Evolutionary conservation across 2,797 vertebrate genomes (phyloP).

Genomic region (Mus minutoides): DNA sequence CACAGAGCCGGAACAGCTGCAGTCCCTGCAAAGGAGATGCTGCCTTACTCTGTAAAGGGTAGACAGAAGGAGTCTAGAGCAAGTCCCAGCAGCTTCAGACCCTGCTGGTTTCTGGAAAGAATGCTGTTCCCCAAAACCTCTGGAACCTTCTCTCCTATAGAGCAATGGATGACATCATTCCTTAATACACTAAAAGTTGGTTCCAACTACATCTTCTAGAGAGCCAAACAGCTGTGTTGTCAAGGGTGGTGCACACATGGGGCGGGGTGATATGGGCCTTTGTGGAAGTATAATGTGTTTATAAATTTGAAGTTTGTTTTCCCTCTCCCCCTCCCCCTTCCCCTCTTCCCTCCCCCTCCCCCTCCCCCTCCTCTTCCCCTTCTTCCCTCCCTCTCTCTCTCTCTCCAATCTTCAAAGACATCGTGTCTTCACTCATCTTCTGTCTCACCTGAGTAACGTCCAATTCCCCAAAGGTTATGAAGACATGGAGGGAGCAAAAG

Average conservation of each 20-base stretch:
- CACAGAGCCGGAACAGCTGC: background rate
- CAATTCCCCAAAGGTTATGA: background rate
- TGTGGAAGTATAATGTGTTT: background rate
- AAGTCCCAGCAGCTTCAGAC: background rate
- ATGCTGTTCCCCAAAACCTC: background rate
- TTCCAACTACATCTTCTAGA: background rate
- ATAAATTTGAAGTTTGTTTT: background rate
- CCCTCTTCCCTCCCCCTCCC: too few relatives aligned
- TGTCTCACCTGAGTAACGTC: background rate
- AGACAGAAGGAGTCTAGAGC: background rate
- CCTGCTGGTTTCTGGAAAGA: background rate
- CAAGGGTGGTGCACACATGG: background rate
- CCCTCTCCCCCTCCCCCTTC: too few relatives aligned
- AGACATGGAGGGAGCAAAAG: background rate
- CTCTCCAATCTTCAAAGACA: rapidly evolving
- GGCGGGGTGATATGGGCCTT: background rate
- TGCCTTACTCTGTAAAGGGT: background rate
- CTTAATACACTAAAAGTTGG: background rate
- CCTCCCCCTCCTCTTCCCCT: too few relatives aligned
- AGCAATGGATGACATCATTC: background rate
- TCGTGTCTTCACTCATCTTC: background rate
- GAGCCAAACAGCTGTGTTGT: background rate
- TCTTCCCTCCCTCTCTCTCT: background rate
- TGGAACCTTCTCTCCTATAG: background rate
- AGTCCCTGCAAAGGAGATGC: background rate